Evolutionary conservation across 2,113 vertebrate genomes (phyloP).

Genomic region (Lophochroa leadbeateri): DNA sequence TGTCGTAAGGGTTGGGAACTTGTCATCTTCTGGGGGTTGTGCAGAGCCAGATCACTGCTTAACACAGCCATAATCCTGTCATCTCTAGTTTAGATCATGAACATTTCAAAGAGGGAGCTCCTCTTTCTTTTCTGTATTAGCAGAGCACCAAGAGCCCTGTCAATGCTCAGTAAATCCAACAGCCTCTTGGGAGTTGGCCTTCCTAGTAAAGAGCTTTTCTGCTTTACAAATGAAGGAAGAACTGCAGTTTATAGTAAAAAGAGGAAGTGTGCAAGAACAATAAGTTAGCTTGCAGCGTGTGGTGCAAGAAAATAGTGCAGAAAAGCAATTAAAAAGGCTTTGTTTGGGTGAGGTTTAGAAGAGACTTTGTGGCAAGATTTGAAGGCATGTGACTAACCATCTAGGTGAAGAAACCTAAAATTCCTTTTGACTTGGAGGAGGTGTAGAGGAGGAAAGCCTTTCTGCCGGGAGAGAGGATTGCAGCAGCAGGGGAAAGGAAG

Average conservation of each 20-base stretch:
- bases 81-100: neutral
- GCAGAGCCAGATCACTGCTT: constrained; percentile 16
- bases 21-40: constrained; percentile 2
- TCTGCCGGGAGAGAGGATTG: neutral
- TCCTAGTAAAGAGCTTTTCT: neutral
- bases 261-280: neutral
- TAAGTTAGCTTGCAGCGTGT: neutral
- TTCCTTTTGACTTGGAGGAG: neutral
- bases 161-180: constrained; percentile 30
- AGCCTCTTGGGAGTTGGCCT: neutral
- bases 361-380: neutral
- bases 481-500: neutral
- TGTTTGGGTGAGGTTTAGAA: neutral
- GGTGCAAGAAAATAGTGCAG: neutral
- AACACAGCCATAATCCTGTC: constrained; percentile 17
- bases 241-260: neutral
- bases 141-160: neutral
- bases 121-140: neutral
- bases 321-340: neutral
- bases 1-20: neutral
- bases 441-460: neutral
- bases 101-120: neutral
- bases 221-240: neutral
- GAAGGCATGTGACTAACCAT: neutral
- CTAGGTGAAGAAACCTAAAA: neutral